phyloP scores from a whole-genome alignment of 30 jellyfish, hydroid and myxozoan genomes.

The Hydractinia echinata region DNA sequence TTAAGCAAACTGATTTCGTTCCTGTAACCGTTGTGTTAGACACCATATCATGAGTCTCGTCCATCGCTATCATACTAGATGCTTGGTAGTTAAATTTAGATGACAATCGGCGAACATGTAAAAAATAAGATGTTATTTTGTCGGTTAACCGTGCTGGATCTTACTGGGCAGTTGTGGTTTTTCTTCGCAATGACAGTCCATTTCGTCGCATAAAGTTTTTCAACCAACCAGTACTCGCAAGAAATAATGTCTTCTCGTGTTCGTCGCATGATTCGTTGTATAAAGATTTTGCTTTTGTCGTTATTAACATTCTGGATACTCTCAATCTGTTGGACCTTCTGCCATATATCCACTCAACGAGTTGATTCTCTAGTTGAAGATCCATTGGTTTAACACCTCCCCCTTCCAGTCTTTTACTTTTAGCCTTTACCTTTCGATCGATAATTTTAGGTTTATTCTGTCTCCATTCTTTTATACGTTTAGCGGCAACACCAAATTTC shows the following conservation, averaged over 20 bases:
- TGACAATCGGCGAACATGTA: neutral
- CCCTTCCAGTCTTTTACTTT: no score
- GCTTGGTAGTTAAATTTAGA: neutral
- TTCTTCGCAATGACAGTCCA: neutral
- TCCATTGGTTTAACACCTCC: no score
- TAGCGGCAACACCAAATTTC: no score
- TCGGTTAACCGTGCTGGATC: neutral
- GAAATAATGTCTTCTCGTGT: neutral
- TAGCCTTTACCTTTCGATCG: no score
- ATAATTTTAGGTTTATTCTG: no score
- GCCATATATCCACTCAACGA: neutral
- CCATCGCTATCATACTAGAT: neutral
- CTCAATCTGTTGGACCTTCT: neutral
- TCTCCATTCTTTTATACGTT: no score
- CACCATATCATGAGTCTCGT: slow-evolving; percentile 5
- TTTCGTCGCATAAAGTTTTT: no score
- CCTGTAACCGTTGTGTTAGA: neutral
- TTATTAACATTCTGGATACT: neutral
- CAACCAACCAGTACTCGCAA: no score
- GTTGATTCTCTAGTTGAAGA: no score
- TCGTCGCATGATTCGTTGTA: neutral
- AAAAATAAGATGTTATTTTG: neutral
- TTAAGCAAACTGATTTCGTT: neutral
- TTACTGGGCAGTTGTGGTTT: neutral
- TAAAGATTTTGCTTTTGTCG: neutral